A percentile compares a stretch with the other conserved stretches of the same genome.
Evolutionary conservation across 2,797 vertebrate genomes (phyloP).

Genomic region (Cetoscarus ocellatus): DNA sequence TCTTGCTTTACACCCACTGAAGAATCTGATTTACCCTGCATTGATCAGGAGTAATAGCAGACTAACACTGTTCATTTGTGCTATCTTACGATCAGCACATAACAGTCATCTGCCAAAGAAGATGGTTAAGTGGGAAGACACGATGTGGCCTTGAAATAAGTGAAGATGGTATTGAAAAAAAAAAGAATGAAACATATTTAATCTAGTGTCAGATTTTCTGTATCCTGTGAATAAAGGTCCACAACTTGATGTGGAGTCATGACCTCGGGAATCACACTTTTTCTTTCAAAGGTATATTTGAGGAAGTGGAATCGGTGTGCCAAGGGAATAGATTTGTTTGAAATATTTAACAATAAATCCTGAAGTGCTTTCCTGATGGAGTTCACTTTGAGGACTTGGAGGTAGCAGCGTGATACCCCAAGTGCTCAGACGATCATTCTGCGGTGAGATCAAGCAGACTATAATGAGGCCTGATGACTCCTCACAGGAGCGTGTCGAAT

Average conservation of each 20-base stretch:
- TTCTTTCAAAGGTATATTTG: constrained; percentile 9
- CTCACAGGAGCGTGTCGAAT: constrained; percentile 23
- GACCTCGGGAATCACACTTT: not conserved
- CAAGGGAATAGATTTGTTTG: not conserved
- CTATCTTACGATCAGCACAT: too few relatives aligned
- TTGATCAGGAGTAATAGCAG: too few relatives aligned
- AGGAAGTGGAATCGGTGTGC: not conserved
- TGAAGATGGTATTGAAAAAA: too few relatives aligned
- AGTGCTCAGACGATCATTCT: constrained; percentile 25
- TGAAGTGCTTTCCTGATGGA: constrained; percentile 14
- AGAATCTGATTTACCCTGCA: too few relatives aligned
- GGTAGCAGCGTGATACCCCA: constrained; percentile 1
- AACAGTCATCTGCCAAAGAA: too few relatives aligned
- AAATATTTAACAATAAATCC: not conserved
- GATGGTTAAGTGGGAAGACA: too few relatives aligned
- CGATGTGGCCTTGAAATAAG: too few relatives aligned
- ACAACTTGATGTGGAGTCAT: not conserved
- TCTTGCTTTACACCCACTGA: too few relatives aligned
- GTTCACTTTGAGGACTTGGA: constrained; percentile 9
- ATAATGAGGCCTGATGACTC: constrained; percentile 25
- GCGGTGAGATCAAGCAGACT: constrained; percentile 13
- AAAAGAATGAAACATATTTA: too few relatives aligned
- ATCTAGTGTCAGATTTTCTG: too few relatives aligned
- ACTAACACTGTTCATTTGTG: too few relatives aligned
- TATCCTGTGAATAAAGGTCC: not conserved